These are phyloP conservation scores for Arctia plantaginis DNA, from an alignment of 2,888 invertebrate species.

Conservation along the genomic window DNA sequence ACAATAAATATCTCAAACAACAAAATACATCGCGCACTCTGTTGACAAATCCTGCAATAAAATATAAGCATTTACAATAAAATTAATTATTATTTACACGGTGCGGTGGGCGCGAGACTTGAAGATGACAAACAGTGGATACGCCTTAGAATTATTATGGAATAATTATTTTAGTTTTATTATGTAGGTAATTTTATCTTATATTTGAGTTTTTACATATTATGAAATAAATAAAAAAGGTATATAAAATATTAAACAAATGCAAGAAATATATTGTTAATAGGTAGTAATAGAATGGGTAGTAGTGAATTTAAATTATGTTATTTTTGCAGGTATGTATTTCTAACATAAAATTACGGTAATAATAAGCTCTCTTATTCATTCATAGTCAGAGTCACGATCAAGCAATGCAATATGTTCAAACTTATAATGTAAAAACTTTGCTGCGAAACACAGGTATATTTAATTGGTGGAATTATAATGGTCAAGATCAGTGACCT, in stretches of 20 bases:
- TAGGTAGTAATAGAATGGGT: neutral
- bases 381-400: neutral
- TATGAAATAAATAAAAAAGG: slow-evolving; percentile 37
- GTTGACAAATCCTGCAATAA: slow-evolving; percentile 87
- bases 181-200: slow-evolving; percentile 8
- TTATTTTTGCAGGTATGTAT: neutral
- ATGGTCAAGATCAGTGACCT: slow-evolving; percentile 6
- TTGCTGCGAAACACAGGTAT: too few species aligned
- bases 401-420: neutral
- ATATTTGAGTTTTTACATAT: slow-evolving; percentile 6
- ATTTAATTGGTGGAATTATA: neutral
- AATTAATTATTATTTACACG: slow-evolving; percentile 87
- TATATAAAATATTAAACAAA: slow-evolving; percentile 27
- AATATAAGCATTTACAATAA: slow-evolving; percentile 87
- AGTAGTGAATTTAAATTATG: too few species aligned
- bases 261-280: slow-evolving; percentile 11
- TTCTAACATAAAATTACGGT: neutral
- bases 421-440: too few species aligned
- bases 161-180: slow-evolving; percentile 29
- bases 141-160: slow-evolving; percentile 39
- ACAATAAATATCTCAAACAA: slow-evolving; percentile 83
- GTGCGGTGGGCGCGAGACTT: slow-evolving; percentile 76
- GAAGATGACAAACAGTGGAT: slow-evolving; percentile 62
- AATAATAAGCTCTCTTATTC: neutral
- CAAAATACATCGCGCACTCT: slow-evolving; percentile 85